Base-by-base conservation (phyloP, 2,797 vertebrate species). In the Thalassophryne amazonica region DNA sequence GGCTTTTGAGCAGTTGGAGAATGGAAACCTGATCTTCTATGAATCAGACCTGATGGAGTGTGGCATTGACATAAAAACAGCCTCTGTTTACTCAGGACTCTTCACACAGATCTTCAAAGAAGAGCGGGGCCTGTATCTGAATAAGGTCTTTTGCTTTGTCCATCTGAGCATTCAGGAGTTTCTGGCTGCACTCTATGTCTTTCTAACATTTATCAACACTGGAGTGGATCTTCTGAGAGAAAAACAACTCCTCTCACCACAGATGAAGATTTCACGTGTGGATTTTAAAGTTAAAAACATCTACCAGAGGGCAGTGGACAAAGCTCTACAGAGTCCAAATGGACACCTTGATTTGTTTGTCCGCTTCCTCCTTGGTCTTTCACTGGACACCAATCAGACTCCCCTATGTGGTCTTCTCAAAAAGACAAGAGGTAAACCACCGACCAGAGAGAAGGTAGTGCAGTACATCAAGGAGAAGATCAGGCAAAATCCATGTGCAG, bases 161-260 rank as follows among this genome's bases (percentile, higher is more conserved):
- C 74, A 78, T 53, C 27, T 58, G 33, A 74, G 56, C 35, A 16
- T 74, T 51, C 75, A 74, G 7, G 70, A 74, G 49, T 62, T 78
- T 35, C 38, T 78, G 14, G 70, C 75, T 28, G 66, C 70, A 1
- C 66, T 74, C n/a, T 32, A 58, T 13, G 59, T 74, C 19, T 32
- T 35, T 9, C 1, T 47, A 19, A 61, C 3, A 0, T 71, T 59
- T 24, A 13, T 24, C n/a, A 40, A 65, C 32, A 27, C 21, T 0
- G 54, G 68, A 4, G 31, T 38, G 0, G 12, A 72, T 31, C 18
- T 45, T 0, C 25, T 67, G 13, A 47, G 4, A 32, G 13, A 2
- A 25, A 12, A 3, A 2, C 5, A 1, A 4, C 15, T 5, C 1
- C 3, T 37, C 7, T 7, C 34, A 3, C 2, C 7, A 1, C 14